Percentiles rank a stretch among this genome's conserved stretches.
phyloP scores from a whole-genome alignment of 2,797 vertebrate genomes.

The Sebastes minor region DNA sequence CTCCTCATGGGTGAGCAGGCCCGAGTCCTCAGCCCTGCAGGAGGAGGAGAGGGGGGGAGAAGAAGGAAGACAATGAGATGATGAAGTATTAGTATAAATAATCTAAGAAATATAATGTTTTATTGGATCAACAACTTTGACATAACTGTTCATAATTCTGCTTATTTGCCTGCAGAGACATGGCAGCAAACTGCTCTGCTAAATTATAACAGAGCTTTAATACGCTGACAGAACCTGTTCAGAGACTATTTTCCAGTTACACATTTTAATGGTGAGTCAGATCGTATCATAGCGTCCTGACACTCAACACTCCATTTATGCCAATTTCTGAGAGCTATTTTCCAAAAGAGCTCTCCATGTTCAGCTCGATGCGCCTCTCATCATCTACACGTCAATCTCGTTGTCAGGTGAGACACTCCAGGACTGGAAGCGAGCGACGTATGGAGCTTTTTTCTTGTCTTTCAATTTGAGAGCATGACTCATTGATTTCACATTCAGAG shows the following conservation, averaged over 20 bases:
- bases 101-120: neutral
- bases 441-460: neutral
- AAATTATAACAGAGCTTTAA: neutral
- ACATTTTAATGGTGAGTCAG: conserved; percentile 1
- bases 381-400: conserved; percentile 1
- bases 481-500: neutral
- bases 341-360: neutral
- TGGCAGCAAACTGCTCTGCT: neutral
- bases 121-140: neutral
- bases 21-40: conserved; percentile 89
- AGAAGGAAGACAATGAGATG: neutral
- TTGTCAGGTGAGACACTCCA: neutral
- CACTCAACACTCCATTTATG: conserved; percentile 8
- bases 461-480: neutral
- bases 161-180: neutral
- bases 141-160: neutral
- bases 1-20: conserved; percentile 90
- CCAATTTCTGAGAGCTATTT: conserved; percentile 10
- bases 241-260: neutral
- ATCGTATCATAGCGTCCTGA: conserved; percentile 4
- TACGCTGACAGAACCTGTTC: neutral
- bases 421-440: neutral
- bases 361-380: neutral
- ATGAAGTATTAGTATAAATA: neutral
- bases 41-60: neutral